Base-by-base conservation (phyloP, 2,113 vertebrate genomes). In the Chascanopsetta lugubris region DNA sequence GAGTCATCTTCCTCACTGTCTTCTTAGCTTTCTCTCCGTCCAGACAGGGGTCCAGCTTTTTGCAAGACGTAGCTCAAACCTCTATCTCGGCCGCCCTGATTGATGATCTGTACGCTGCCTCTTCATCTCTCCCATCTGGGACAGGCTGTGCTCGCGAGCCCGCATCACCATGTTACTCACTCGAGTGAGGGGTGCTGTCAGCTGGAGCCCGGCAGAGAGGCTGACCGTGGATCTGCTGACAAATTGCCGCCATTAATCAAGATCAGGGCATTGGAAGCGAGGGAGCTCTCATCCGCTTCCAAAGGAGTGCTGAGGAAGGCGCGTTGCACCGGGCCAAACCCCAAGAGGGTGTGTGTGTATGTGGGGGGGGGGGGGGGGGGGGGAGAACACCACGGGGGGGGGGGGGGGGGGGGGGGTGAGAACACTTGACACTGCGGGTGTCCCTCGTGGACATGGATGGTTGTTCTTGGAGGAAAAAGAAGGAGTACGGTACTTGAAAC, bases 71-170 rank as follows among this genome's bases (percentile, higher is more conserved):
- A 72, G 65, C 54, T 70, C 36, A 30, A n/a, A 43, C 38, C 61
- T 77, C 75, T 25, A 70, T 47, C 49, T 50, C 15, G 38, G 34
- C 54, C 30, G 55, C 61, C 55, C 15, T 89, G 82, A 89, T 77
- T 75, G 77, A 85, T 72, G 82, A 78, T 30, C 57, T 77, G 72
- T 69, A 18, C 17, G 10, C 68, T 70, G 59, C 24, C 54, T 84
- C 78, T 88, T 77, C 72, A 80, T 88, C 79, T 76, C 63, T 50
- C 65, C n/a, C 72, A 75, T 77, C 67, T 71, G 57, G 69, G 69
- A 25, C 12, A 2, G 66, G 69, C 47, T 49, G 43, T 32, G 58
- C 68, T 77, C 55, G 26, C 58, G 4, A 68, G 72, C 42, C 55
- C 46, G 51, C 54, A 62, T 71, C 48, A 26, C 29, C 45, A 30